These are phyloP conservation scores for Lacanobia wlatinum DNA, from an alignment of 2,888 invertebrate species.

Conservation along the genomic window DNA sequence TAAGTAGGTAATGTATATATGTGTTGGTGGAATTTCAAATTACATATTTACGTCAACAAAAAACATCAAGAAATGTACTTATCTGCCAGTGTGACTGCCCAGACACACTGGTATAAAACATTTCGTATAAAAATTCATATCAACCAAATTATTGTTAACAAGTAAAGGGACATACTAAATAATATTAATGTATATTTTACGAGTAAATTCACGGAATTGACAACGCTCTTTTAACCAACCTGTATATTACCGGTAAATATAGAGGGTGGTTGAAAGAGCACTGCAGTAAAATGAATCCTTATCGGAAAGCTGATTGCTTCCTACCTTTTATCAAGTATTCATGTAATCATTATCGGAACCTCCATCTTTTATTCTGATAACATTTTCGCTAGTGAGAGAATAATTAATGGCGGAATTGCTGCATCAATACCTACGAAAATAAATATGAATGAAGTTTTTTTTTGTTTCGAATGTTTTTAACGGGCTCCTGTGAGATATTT, in stretches of 20 bases:
- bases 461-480: background rate
- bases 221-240: background rate
- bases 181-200: background rate
- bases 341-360: slow-evolving; percentile 33
- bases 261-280: background rate
- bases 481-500: background rate
- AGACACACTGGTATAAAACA: too few species aligned
- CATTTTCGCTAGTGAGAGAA: slow-evolving; percentile 16
- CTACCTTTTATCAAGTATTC: slow-evolving; percentile 38
- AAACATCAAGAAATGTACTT: too few species aligned
- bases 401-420: slow-evolving; percentile 16
- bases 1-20: too few species aligned
- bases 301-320: slow-evolving; percentile 27
- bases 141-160: background rate
- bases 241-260: background rate
- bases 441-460: background rate
- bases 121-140: background rate
- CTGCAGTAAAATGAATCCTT: slow-evolving; percentile 24
- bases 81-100: too few species aligned
- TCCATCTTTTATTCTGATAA: slow-evolving; percentile 34
- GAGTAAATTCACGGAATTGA: background rate
- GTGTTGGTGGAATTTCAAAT: too few species aligned
- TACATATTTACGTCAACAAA: too few species aligned
- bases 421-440: background rate
- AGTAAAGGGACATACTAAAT: background rate